A percentile compares a stretch with the other conserved stretches of the same genome.
These are phyloP conservation scores for Ciconia nigra DNA, from an alignment of 2,797 vertebrate species.

Conservation along the genomic window DNA sequence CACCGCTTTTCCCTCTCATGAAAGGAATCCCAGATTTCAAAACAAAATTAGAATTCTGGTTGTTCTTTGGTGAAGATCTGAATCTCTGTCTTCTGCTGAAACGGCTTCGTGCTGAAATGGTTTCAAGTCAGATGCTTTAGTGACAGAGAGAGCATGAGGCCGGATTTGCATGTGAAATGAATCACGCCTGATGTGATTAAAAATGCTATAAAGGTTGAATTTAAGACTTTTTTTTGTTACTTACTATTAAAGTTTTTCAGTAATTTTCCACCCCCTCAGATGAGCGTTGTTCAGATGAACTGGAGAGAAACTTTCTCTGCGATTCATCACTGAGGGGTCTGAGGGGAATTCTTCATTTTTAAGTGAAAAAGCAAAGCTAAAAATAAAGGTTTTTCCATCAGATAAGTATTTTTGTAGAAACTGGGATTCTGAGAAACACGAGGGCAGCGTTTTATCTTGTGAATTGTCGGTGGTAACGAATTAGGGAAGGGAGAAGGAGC, in stretches of 20 bases:
- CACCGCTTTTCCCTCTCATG: neutral
- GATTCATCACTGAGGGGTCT: slow-evolving; percentile 28
- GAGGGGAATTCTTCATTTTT: slow-evolving; percentile 55
- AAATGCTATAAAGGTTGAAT: neutral
- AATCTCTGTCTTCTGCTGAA: neutral
- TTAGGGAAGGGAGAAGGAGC: neutral
- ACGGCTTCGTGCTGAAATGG: neutral
- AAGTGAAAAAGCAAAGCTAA: slow-evolving; percentile 35
- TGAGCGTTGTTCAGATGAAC: neutral
- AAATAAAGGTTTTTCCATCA: slow-evolving; percentile 22
- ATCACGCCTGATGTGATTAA: neutral
- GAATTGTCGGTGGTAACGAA: neutral
- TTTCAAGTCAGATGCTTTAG: slow-evolving; percentile 51
- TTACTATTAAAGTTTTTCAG: slow-evolving; percentile 17
- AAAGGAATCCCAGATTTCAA: neutral
- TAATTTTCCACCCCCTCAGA: slow-evolving; percentile 53
- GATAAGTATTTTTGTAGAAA: neutral
- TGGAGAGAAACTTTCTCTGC: slow-evolving; percentile 21
- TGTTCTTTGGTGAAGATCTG: neutral
- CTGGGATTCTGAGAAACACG: neutral
- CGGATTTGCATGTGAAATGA: slow-evolving; percentile 65
- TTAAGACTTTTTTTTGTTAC: slow-evolving; percentile 22
- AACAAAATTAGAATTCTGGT: neutral
- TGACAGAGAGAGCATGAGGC: neutral
- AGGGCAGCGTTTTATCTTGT: neutral